These are phyloP conservation scores for Ictalurus furcatus DNA, from an alignment of 2,113 vertebrate genomes.

Conservation along the genomic window DNA sequence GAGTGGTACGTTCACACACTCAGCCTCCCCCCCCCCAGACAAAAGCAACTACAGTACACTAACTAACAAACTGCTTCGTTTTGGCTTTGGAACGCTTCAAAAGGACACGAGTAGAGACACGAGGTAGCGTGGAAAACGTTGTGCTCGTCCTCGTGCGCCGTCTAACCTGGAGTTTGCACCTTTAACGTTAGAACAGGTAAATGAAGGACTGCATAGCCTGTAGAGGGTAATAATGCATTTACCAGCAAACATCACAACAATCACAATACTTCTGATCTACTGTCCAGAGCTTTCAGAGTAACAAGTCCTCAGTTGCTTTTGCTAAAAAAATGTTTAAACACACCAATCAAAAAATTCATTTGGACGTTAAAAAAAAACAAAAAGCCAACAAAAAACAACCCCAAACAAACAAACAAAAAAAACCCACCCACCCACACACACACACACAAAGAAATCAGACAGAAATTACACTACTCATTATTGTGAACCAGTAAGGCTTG, in stretches of 20 bases:
- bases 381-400: background rate
- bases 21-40: background rate
- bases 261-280: background rate
- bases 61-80: constrained; percentile 4
- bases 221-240: constrained; percentile 9
- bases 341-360: background rate
- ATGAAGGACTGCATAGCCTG: constrained; percentile 29
- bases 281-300: background rate
- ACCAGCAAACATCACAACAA: constrained; percentile 9
- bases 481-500: constrained; percentile 48
- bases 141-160: constrained; percentile 30
- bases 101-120: constrained; percentile 23
- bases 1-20: background rate
- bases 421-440: background rate
- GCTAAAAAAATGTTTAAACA: constrained; percentile 19
- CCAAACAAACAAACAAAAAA: background rate
- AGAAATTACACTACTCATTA: constrained; percentile 19
- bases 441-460: constrained; percentile 5
- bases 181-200: background rate
- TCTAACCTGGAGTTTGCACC: constrained; percentile 17
- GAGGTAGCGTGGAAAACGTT: constrained; percentile 51
- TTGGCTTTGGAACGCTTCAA: constrained; percentile 46
- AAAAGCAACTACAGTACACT: constrained; percentile 11
- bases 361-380: background rate
- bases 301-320: background rate